Evolutionary conservation across 2,888 invertebrate species (phyloP).

Genomic region (Neelides folsomi): DNA sequence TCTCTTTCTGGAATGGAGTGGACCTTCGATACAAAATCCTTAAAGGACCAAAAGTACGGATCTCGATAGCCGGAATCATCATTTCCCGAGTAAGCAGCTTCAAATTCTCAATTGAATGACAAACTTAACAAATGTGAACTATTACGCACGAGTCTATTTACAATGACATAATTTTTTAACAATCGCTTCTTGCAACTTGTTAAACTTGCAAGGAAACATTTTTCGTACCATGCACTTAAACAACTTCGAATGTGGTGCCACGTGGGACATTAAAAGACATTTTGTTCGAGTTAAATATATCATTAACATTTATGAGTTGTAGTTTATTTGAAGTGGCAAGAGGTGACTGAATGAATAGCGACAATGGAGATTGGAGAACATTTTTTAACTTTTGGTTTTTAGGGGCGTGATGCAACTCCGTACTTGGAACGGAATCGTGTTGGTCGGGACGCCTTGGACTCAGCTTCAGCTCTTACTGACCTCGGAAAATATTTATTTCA

Average conservation of each 20-base stretch:
- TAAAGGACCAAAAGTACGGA: slow-evolving; percentile 79
- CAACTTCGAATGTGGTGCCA: neutral
- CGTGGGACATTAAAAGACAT: neutral
- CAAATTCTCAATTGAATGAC: too few species aligned
- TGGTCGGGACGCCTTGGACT: slow-evolving; percentile 84
- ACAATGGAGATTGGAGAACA: neutral
- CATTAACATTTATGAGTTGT: neutral
- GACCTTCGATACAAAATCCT: slow-evolving; percentile 81
- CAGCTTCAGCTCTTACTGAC: slow-evolving; percentile 84
- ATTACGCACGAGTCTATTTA: too few species aligned
- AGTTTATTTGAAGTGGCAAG: neutral
- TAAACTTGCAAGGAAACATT: neutral
- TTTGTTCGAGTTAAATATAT: neutral
- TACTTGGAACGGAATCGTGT: slow-evolving; percentile 87
- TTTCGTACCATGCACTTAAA: neutral
- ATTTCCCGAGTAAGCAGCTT: slow-evolving; percentile 68
- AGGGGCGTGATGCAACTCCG: slow-evolving; percentile 90
- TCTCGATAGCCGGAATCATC: slow-evolving; percentile 88
- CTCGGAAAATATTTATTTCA: slow-evolving; percentile 95
- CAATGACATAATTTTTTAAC: too few species aligned
- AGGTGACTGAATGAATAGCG: neutral
- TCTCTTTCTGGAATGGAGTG: slow-evolving; percentile 92
- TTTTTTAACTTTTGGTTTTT: slow-evolving; percentile 18
- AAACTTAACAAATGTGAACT: too few species aligned
- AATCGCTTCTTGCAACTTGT: neutral